phyloP scores from a whole-genome alignment of 1,140 invertebrate species.

The Brachionus rotundiformis region DNA sequence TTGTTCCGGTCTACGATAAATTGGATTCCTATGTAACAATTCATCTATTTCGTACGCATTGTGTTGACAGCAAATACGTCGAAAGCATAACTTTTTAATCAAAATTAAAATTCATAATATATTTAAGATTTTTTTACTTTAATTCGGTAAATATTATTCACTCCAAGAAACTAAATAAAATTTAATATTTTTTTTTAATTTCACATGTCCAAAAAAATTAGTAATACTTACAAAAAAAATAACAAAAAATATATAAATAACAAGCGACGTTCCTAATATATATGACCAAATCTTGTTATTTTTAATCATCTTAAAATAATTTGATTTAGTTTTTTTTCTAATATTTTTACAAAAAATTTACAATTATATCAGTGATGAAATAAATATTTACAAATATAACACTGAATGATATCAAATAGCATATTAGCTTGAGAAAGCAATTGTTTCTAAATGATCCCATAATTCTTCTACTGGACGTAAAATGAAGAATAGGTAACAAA shows the following conservation, averaged over 20 bases:
- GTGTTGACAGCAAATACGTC: constrained; percentile 15
- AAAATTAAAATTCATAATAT: background rate
- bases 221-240: constrained; percentile 39
- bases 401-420: constrained; percentile 39
- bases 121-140: constrained; percentile 2
- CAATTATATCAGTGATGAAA: constrained; percentile 35
- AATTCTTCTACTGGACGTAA: constrained; percentile 76
- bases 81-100: constrained; percentile 13
- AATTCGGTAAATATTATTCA: constrained; percentile 43
- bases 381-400: constrained; percentile 21
- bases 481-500: constrained; percentile 81
- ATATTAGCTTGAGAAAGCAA: background rate
- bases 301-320: constrained; percentile 42
- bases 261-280: constrained; percentile 4
- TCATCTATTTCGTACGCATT: constrained; percentile 48
- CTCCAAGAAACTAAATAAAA: constrained; percentile 42
- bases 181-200: too few species aligned
- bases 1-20: constrained; percentile 18
- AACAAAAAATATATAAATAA: constrained; percentile 46
- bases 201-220: too few species aligned
- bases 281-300: constrained; percentile 40
- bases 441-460: constrained; percentile 70
- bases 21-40: constrained; percentile 28
- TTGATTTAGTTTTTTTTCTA: background rate
- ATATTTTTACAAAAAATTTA: background rate